phyloP scores from a whole-genome alignment of 1,140 invertebrate genomes.

The Caenorhabditis tropicalis region DNA sequence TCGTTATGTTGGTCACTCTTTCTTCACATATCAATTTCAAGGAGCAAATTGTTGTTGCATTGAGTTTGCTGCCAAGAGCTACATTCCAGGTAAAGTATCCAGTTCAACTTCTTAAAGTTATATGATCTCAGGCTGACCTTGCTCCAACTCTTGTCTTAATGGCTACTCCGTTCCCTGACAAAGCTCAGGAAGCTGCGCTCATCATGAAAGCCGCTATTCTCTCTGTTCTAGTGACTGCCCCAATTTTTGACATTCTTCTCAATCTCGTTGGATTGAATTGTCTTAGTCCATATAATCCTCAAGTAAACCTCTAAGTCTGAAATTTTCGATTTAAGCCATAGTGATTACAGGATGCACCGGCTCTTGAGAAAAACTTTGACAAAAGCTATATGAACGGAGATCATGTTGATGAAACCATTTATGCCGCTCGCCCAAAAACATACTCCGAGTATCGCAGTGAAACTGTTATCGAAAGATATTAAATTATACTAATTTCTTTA shows the following conservation, averaged over 20 bases:
- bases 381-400: slow-evolving; percentile 30
- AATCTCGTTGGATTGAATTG: background rate
- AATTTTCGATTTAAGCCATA: background rate
- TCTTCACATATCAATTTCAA: slow-evolving; percentile 50
- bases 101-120: background rate
- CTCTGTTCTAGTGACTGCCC: slow-evolving; percentile 53
- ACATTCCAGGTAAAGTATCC: slow-evolving; percentile 50
- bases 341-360: background rate
- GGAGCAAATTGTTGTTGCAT: slow-evolving; percentile 49
- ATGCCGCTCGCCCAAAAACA: background rate
- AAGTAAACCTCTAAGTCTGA: background rate
- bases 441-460: slow-evolving; percentile 30
- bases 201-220: slow-evolving; percentile 47
- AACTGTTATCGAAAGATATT: slow-evolving; percentile 41
- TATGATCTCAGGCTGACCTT: slow-evolving; percentile 26
- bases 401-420: slow-evolving; percentile 12
- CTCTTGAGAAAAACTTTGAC: background rate
- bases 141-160: background rate
- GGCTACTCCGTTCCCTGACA: slow-evolving; percentile 7
- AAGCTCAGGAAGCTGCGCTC: background rate
- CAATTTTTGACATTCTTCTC: slow-evolving; percentile 51
- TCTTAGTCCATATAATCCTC: background rate
- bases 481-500: background rate
- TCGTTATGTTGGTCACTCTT: background rate
- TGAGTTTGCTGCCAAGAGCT: slow-evolving; percentile 58